Percentiles rank a stretch among this genome's conserved stretches.
Evolutionary conservation across 2,113 vertebrate species (phyloP).

Genomic region (Dermatemys mawii): DNA sequence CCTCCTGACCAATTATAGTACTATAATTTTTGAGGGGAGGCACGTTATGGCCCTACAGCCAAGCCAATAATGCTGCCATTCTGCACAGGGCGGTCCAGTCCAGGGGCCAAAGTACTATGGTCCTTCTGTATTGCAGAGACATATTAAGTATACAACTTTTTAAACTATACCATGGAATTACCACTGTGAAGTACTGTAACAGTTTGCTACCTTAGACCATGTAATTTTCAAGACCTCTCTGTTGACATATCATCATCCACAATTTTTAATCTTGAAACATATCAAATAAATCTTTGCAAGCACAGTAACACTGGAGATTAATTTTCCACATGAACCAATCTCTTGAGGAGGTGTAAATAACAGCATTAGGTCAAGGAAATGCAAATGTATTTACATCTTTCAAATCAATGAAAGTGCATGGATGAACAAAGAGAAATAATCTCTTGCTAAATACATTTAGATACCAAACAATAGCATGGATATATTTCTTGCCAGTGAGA

Average conservation of each 20-base stretch:
- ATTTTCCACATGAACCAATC: neutral
- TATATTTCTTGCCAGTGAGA: neutral
- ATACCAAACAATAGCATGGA: neutral
- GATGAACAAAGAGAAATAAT: constrained; percentile 20
- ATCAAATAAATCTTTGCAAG: neutral
- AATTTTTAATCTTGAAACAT: neutral
- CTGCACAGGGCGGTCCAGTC: too few relatives aligned
- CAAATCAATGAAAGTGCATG: neutral
- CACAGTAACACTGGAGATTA: neutral
- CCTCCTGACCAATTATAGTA: neutral
- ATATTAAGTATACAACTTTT: neutral
- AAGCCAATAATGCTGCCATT: too few relatives aligned
- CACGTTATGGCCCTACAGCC: too few relatives aligned
- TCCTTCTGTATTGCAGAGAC: neutral
- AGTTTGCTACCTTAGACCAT: too few relatives aligned
- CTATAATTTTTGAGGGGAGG: too few relatives aligned
- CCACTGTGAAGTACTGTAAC: neutral
- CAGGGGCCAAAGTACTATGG: neutral
- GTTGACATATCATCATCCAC: neutral
- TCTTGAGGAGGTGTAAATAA: neutral
- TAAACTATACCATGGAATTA: neutral
- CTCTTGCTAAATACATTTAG: neutral
- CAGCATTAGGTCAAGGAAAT: neutral
- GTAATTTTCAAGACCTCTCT: neutral
- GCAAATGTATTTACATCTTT: neutral